phyloP scores from a whole-genome alignment of 2,797 vertebrate genomes.

The Sebastes diploproa region DNA sequence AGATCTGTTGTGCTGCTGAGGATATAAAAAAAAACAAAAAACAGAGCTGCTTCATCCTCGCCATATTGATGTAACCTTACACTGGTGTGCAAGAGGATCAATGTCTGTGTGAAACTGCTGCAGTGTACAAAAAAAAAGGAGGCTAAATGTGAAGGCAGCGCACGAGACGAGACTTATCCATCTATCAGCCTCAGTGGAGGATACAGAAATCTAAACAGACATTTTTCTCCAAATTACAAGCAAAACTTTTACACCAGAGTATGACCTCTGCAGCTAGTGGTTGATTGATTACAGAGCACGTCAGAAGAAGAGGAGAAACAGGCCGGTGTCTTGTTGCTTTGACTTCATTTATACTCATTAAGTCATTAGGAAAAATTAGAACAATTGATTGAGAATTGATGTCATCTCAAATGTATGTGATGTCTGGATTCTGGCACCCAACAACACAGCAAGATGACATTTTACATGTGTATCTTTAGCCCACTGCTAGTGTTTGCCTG shows the following conservation, averaged over 20 bases:
- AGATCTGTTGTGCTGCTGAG: conserved; percentile 43
- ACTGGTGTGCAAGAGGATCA: conserved; percentile 69
- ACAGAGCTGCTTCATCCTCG: conserved; percentile 47
- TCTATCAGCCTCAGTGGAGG: not conserved
- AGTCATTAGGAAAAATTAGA: not conserved
- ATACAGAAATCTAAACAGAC: not conserved
- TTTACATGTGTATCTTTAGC: too few species aligned
- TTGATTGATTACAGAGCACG: not conserved
- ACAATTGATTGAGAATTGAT: too few species aligned
- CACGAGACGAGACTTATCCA: conserved; percentile 3
- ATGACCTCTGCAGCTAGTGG: not conserved
- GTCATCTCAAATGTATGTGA: too few species aligned
- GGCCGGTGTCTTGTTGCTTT: not conserved
- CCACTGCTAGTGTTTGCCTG: too few species aligned
- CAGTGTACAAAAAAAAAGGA: conserved; percentile 50
- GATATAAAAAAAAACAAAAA: not conserved
- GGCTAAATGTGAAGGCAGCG: conserved; percentile 26
- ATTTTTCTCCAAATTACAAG: conserved; percentile 10
- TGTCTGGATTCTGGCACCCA: too few species aligned
- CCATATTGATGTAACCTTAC: conserved; percentile 68
- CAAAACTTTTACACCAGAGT: not conserved
- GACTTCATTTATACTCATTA: not conserved
- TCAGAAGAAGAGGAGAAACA: not conserved
- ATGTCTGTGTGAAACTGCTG: conserved; percentile 66
- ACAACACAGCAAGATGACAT: too few species aligned